Base-by-base conservation (phyloP, 2,888 invertebrate genomes). In the Apotomis capreana region DNA sequence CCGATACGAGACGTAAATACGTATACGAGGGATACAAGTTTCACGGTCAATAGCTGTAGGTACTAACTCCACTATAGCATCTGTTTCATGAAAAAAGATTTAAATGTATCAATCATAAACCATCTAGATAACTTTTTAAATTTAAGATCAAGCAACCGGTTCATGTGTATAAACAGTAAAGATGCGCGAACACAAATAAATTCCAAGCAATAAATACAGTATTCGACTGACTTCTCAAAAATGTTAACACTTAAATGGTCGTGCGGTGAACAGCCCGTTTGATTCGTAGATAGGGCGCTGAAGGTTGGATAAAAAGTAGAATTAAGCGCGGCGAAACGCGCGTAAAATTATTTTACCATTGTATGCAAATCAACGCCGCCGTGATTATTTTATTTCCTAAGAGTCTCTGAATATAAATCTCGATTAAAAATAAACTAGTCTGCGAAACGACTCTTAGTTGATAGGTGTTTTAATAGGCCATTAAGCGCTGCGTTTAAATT, bases 271-370 rank as follows among this genome's bases (percentile, higher is more conserved):
- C 87, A 85, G 88, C 83, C 86, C 81, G 87, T 89, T 91, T 90
- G 93, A 92, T 92, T 91, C 92, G 90, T 93, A 92, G 92, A 93
- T 92, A 93, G 90, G 90, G 86, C 87, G 87, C 88, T 87, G 88
- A 90, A 91, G 88, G 86, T 87, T 87, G 87, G 90, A 92, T 90
- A 92, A 93, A 93, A 93, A 92, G 90, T 89, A 92, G 87, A 92
- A 91, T 91, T 91, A 92, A 93, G 86, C 91, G 90, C 91, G 89
- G 89, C 90, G 90, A 91, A 92, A 92, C 92, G 90, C 93, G 93
- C 93, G 93, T 93, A 93, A 93, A 93, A 93, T 93, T 93, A 93
- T 93, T 92, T 93, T 92, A 91, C 93, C 93, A 93, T 93, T 93
- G 93, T 93, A 93, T 93, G 93, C 93, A 93, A 93, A 93, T 93